These are phyloP conservation scores for Tromatobia lineatoria DNA, from an alignment of 2,888 invertebrate genomes.

Conservation along the genomic window DNA sequence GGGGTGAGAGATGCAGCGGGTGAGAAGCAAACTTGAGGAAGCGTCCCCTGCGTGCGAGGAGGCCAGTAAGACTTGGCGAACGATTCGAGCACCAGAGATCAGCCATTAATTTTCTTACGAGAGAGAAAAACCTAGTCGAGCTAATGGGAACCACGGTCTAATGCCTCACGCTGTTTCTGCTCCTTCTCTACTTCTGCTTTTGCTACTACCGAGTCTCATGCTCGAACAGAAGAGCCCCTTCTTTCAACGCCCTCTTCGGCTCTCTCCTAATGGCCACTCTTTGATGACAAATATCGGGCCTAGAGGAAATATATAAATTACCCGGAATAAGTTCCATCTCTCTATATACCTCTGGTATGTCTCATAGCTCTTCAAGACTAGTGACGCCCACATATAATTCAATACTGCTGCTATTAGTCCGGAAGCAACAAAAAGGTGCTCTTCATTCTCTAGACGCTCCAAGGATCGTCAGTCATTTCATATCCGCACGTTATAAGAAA, in stretches of 20 bases:
- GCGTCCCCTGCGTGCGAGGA: conserved; percentile 19
- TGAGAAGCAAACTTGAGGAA: conserved; percentile 46
- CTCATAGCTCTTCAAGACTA: conserved; percentile 23
- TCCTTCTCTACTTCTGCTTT: conserved; percentile 63
- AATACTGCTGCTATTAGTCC: conserved; percentile 47
- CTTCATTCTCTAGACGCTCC: conserved; percentile 25
- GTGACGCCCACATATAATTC: conserved; percentile 69
- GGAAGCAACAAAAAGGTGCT: conserved; percentile 31
- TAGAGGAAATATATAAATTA: conserved; percentile 85
- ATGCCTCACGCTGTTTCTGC: conserved; percentile 84
- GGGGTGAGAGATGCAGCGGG: conserved; percentile 26
- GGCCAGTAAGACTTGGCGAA: conserved; percentile 23
- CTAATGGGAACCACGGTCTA: conserved; percentile 85
- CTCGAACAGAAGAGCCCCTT: conserved; percentile 69
- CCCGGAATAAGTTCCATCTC: conserved; percentile 76
- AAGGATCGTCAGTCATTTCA: conserved; percentile 6
- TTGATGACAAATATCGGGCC: conserved; percentile 85
- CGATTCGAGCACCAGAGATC: conserved; percentile 76
- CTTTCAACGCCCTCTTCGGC: conserved; percentile 75
- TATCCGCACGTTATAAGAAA: background rate
- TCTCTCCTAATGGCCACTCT: conserved; percentile 85
- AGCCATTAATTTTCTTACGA: conserved; percentile 84
- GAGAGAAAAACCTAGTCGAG: conserved; percentile 80
- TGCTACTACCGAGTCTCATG: conserved; percentile 39
- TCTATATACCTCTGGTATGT: conserved; percentile 31